Evolutionary conservation across 2,888 invertebrate species (phyloP).

Genomic region (Lasioglossum villosulum): DNA sequence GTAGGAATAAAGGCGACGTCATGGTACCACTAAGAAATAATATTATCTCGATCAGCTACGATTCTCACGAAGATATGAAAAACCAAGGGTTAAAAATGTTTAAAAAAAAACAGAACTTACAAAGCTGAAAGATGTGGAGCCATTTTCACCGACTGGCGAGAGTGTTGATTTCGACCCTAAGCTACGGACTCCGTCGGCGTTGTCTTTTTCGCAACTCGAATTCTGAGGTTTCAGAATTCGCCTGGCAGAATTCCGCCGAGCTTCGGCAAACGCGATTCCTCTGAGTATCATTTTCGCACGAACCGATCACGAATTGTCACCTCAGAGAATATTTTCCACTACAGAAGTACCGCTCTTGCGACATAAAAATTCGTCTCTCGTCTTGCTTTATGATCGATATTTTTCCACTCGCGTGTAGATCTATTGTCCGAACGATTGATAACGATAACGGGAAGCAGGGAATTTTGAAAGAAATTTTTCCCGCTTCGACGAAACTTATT

Average conservation of each 20-base stretch:
- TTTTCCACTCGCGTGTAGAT: background rate
- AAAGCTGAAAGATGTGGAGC: slow-evolving; percentile 11
- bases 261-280: slow-evolving; percentile 68
- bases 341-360: background rate
- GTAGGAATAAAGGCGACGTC: background rate
- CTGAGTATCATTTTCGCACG: slow-evolving; percentile 58
- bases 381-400: background rate
- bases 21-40: no score
- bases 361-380: slow-evolving; percentile 30
- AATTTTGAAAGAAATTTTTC: background rate
- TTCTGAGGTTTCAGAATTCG: slow-evolving; percentile 62
- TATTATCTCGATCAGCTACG: background rate
- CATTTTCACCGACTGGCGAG: slow-evolving; percentile 14
- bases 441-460: background rate
- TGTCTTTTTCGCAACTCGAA: slow-evolving; percentile 60
- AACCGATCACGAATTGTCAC: slow-evolving; percentile 27
- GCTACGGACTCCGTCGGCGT: slow-evolving; percentile 48
- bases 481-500: background rate
- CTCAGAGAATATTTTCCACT: slow-evolving; percentile 40
- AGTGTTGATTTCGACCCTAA: slow-evolving; percentile 35
- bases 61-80: background rate
- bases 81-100: background rate
- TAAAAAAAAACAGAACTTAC: slow-evolving; percentile 55
- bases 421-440: background rate
- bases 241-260: slow-evolving; percentile 62